phyloP scores from a whole-genome alignment of 2,113 vertebrate genomes.

The Mastomys natalensis region DNA sequence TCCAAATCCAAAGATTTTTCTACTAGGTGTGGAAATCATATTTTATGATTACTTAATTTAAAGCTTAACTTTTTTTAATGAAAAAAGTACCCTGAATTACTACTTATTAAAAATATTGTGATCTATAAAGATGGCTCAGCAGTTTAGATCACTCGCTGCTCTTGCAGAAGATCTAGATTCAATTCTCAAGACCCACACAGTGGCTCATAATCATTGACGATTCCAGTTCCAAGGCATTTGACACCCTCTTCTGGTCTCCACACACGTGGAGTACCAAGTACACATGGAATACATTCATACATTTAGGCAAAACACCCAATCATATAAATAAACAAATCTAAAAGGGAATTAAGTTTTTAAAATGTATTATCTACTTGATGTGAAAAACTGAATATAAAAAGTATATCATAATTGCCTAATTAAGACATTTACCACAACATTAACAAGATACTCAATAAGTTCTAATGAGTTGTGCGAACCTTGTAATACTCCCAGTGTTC shows the following conservation, averaged over 20 bases:
- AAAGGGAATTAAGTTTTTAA: neutral
- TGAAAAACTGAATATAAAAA: constrained; percentile 28
- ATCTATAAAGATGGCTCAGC: neutral
- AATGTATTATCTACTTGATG: constrained; percentile 16
- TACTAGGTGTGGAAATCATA: neutral
- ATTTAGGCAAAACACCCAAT: neutral
- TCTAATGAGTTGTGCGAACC: constrained; percentile 83
- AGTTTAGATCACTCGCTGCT: neutral
- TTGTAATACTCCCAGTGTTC: constrained; percentile 97
- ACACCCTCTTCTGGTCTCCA: neutral
- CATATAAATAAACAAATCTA: neutral
- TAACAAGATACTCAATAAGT: neutral
- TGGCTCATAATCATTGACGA: neutral
- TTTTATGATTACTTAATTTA: neutral
- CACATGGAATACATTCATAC: too few species aligned
- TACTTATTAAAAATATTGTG: neutral
- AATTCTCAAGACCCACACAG: neutral
- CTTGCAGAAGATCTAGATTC: neutral
- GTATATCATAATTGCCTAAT: neutral
- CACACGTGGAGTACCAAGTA: too few species aligned
- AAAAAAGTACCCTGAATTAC: constrained; percentile 20
- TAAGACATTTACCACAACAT: constrained; percentile 26
- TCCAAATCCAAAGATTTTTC: neutral
- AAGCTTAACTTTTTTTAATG: neutral
- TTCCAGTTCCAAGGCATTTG: neutral